Evolutionary conservation across 1,140 invertebrate genomes (phyloP).

Genomic region (Cydia strobilella): DNA sequence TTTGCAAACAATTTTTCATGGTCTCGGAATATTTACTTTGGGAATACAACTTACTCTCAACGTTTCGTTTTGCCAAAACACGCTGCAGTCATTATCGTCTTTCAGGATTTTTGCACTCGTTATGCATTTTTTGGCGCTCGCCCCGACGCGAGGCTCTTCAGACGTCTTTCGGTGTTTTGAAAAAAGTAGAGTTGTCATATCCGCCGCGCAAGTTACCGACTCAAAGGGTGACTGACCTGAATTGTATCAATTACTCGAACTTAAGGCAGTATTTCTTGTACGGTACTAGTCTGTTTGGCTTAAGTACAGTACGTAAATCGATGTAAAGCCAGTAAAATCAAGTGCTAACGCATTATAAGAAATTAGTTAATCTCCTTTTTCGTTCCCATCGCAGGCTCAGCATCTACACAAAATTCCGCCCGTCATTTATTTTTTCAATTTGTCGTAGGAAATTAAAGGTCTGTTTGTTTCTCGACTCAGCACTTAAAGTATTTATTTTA

Average conservation of each 20-base stretch:
- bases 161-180: conserved; percentile 57
- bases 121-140: conserved; percentile 27
- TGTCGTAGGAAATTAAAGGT: conserved; percentile 47
- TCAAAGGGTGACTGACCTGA: conserved; percentile 56
- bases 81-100: conserved; percentile 28
- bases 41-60: neutral
- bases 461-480: conserved; percentile 45
- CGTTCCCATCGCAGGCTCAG: conserved; percentile 1
- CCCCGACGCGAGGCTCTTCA: conserved; percentile 51
- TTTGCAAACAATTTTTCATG: neutral
- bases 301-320: neutral
- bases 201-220: conserved; percentile 52
- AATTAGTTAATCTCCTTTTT: conserved; percentile 27
- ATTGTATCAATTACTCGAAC: conserved; percentile 35
- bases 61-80: conserved; percentile 8
- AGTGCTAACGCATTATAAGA: conserved; percentile 11
- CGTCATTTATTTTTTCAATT: conserved; percentile 45
- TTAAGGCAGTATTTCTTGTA: neutral
- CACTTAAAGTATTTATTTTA: conserved; percentile 53
- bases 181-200: conserved; percentile 58
- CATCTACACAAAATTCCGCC: conserved; percentile 16
- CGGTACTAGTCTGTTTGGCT: neutral
- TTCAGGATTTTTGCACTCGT: conserved; percentile 17
- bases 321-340: neutral
- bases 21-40: neutral